Conservation (phyloP, 2,113 vertebrate genomes). For the Drymodes brunneopygia region DNA sequence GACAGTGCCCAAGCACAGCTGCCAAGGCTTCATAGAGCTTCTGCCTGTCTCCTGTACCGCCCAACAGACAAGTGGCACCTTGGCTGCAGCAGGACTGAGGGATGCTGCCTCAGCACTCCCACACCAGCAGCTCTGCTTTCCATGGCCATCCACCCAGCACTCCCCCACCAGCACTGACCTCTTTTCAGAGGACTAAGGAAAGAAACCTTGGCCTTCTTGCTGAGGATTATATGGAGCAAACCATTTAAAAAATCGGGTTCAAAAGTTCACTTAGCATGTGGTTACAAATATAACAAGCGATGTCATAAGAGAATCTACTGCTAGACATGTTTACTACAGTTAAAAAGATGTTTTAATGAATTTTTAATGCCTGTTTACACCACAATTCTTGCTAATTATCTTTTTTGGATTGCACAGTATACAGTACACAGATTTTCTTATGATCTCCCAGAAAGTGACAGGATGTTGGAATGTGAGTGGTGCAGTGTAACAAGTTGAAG, state of each 20-base stretch:
- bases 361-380: conserved; percentile 66
- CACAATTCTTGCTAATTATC: conserved; percentile 61
- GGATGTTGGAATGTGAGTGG: neutral
- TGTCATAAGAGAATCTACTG: conserved; percentile 37
- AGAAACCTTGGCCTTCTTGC: neutral
- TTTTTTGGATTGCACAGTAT: conserved; percentile 24
- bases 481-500: neutral
- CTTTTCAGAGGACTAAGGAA: neutral
- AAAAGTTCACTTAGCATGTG: conserved; percentile 37
- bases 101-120: neutral
- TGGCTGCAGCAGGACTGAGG: rapidly evolving
- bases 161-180: neutral
- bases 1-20: neutral
- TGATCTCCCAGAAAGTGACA: conserved; percentile 39
- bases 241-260: neutral
- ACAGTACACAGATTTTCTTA: conserved; percentile 37
- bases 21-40: neutral
- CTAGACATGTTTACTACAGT: conserved; percentile 63
- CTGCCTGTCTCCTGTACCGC: neutral
- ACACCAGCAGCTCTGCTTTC: neutral
- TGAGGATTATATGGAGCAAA: neutral
- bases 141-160: rapidly evolving
- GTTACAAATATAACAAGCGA: neutral
- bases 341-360: conserved; percentile 60
- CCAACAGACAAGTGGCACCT: neutral